phyloP scores from a whole-genome alignment of 1,140 invertebrate species.

The Leptinotarsa undecemlineata region DNA sequence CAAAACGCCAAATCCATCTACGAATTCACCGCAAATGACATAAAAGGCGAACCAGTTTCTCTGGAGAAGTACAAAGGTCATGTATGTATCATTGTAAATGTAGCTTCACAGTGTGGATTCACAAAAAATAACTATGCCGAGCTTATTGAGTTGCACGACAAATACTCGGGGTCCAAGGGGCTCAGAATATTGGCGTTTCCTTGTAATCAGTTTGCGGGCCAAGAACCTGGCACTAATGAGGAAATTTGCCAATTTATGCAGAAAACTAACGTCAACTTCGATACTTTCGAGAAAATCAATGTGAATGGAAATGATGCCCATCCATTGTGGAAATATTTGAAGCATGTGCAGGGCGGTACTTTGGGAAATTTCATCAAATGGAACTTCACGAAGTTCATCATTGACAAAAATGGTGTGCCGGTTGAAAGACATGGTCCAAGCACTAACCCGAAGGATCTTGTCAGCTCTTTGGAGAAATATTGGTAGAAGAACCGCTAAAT shows the following conservation, averaged over 20 bases:
- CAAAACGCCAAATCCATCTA: slow-evolving; percentile 60
- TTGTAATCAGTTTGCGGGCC: slow-evolving; percentile 87
- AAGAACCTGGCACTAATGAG: slow-evolving; percentile 74
- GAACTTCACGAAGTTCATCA: slow-evolving; percentile 97
- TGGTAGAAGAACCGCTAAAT: slow-evolving; percentile 40
- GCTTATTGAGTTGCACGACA: slow-evolving; percentile 72
- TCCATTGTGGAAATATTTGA: slow-evolving; percentile 83
- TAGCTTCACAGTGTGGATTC: slow-evolving; percentile 84
- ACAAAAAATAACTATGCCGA: slow-evolving; percentile 80
- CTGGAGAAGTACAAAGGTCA: slow-evolving; percentile 74
- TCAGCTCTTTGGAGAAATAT: slow-evolving; percentile 69
- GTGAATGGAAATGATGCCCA: slow-evolving; percentile 86
- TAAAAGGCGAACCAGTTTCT: slow-evolving; percentile 72
- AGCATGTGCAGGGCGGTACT: slow-evolving; percentile 57
- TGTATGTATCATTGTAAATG: slow-evolving; percentile 81
- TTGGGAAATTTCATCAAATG: slow-evolving; percentile 84
- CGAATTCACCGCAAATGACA: slow-evolving; percentile 75
- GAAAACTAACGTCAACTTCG: slow-evolving; percentile 75
- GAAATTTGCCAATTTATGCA: slow-evolving; percentile 78
- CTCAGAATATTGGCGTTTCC: slow-evolving; percentile 86
- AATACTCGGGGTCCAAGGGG: slow-evolving; percentile 68
- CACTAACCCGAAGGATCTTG: slow-evolving; percentile 70
- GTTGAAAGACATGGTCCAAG: slow-evolving; percentile 79
- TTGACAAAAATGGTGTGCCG: slow-evolving; percentile 83
- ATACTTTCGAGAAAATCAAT: slow-evolving; percentile 78